Evolutionary conservation across 2,113 vertebrate genomes (phyloP), one percentile per base, ranked within the genome.

Genomic region (Podiceps cristatus): DNA sequence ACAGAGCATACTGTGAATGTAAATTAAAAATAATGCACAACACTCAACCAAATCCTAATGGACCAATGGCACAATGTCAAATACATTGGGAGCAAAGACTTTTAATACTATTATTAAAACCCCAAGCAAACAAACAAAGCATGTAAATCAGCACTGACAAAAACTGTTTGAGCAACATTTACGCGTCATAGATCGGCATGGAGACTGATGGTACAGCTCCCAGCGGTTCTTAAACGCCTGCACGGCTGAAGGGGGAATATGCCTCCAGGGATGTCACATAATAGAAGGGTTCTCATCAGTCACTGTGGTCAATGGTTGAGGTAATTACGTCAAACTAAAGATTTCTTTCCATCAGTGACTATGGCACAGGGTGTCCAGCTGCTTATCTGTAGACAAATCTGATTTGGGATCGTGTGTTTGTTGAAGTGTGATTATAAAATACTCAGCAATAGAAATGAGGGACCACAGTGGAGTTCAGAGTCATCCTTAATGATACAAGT

Each of bases 1-100:
- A 96, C 74, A 62, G 77, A 90, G 67, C 96, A 91, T 50, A 89
- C 95, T 97, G 92, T 95, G 96, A 97, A 96, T 97, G 88, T 95
- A 97, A 96, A 97, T 97, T 94, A 96, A 96, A 90, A 96, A 81
- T 91, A 96, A 71, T 44, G 66, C 85, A 94, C 55, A 45, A 53
- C 68, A 74, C 72, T 96, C 80, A 84, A 86, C 60, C 59, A 74
- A 90, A 94, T 98, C 93, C 96, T 96, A 96, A 94, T 88, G 93
- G 92, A 81, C 94, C 87, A 86, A 67, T 81, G 64, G 82, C 80
- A 91, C 87, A 79, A 87, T 88, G 91, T 93, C 90, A 94, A 96
- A 96, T 90, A 86, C 90, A 94, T 72, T 64, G 84, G 76, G 67
- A 95, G 74, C 79, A 91, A 91, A 97, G 85, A 91, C 80, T 95